Conservation (phyloP, 2,888 invertebrate genomes). For the Ariolimax columbianus region DNA sequence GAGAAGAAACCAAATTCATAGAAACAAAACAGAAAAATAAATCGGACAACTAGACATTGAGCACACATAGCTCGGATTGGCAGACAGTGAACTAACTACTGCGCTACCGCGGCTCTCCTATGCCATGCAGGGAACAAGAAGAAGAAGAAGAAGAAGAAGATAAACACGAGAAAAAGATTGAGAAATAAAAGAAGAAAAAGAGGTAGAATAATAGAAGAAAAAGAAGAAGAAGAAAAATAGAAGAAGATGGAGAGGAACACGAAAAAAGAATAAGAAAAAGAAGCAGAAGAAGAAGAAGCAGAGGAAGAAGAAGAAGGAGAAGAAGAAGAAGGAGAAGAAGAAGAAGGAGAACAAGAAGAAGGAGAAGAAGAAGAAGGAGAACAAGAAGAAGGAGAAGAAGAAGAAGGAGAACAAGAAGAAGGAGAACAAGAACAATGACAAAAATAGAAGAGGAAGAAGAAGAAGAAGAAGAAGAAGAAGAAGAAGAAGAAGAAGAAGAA, state of each 20-base stretch:
- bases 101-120: too few relatives aligned
- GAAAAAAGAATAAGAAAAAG: not conserved
- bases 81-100: too few relatives aligned
- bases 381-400: not conserved
- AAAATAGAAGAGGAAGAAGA: not conserved
- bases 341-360: not conserved
- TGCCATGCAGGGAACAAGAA: not conserved
- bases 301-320: not conserved
- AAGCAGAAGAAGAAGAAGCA: not conserved
- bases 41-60: too few relatives aligned
- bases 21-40: too few relatives aligned
- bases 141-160: not conserved
- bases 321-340: not conserved
- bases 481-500: not conserved
- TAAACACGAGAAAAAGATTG: not conserved
- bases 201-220: not conserved
- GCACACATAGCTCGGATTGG: too few relatives aligned
- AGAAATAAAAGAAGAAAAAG: not conserved
- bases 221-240: constrained; percentile 26
- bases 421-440: not conserved
- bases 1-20: too few relatives aligned
- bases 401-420: not conserved
- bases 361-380: not conserved
- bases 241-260: not conserved
- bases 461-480: not conserved